Evolutionary conservation across 2,888 invertebrate genomes (phyloP), one percentile per base, ranked within the genome.

Genomic region (Saturnia japonica): DNA sequence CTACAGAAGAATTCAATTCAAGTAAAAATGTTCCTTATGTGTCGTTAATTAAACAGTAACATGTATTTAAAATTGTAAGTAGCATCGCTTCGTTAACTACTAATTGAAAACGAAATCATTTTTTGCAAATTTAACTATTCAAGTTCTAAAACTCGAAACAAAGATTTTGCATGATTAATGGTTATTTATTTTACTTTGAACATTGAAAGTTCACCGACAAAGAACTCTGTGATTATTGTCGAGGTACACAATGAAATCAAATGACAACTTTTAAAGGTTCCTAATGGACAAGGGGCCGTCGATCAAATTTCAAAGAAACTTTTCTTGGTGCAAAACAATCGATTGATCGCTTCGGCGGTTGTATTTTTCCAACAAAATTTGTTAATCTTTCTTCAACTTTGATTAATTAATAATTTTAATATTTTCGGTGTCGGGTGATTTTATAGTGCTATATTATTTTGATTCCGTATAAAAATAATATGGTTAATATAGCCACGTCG

Each of bases 271-370:
- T 90, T 88, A 90, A 92, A 91, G 89, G 90, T 84, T 80, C 84
- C 87, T 93, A 93, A 92, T 93, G 93, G 90, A 90, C 90, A 91
- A 92, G 86, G 85, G 87, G 86, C 83, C 88, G 92, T 94, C 93
- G 90, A 93, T 93, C 94, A 94, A 92, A 89, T 87, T 87, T 89
- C 91, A 92, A 91, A 90, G 89, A 91, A 89, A 87, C 82, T 89
- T 91, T 83, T 87, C 86, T 88, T 87, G 87, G 88, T 89, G 87
- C 88, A 86, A 88, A 89, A 88, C 88, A 91, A 90, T 90, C 87
- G 85, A 83, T 85, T 79, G 80, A 84, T 87, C 86, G 86, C 86
- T 88, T 88, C 81, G 80, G 79, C 77, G 80, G 82, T 86, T 83
- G 77, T 82, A 78, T 80, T 74, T 74, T 71, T 72, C 25, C 60